Conservation (phyloP, 1,140 invertebrate genomes). For the Lepeophtheirus salmonis region DNA sequence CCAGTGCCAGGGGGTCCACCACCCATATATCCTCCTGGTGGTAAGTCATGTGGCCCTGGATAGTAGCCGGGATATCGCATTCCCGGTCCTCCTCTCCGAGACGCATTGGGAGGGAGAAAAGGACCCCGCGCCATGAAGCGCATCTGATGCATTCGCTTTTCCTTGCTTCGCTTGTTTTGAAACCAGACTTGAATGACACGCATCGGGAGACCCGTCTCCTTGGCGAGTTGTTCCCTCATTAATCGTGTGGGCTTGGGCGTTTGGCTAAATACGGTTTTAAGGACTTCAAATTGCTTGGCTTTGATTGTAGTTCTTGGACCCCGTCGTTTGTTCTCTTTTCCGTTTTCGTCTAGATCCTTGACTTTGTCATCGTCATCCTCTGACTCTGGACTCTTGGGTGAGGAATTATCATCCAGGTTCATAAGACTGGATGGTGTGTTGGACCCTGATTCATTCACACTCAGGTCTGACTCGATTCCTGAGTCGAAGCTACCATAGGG, state of each 20-base stretch:
- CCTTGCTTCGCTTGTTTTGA: slow-evolving; percentile 37
- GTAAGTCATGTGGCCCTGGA: neutral
- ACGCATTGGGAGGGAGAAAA: slow-evolving; percentile 25
- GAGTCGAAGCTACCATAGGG: slow-evolving; percentile 10
- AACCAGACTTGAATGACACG: slow-evolving; percentile 90
- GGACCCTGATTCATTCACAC: neutral
- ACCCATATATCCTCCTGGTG: neutral
- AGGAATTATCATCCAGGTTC: neutral
- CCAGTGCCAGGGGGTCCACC: neutral
- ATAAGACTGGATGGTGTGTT: neutral
- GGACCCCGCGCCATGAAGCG: slow-evolving; percentile 74
- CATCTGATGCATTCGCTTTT: slow-evolving; percentile 45
- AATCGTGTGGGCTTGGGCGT: slow-evolving; percentile 96
- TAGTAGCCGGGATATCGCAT: neutral
- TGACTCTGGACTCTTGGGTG: neutral
- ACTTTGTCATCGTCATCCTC: neutral
- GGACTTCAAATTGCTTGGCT: slow-evolving; percentile 86
- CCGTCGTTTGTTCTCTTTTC: slow-evolving; percentile 46
- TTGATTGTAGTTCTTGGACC: slow-evolving; percentile 96
- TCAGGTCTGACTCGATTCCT: slow-evolving; percentile 12
- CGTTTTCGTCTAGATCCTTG: slow-evolving; percentile 1
- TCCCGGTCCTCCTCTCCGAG: neutral
- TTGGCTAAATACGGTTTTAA: slow-evolving; percentile 89
- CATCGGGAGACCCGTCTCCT: slow-evolving; percentile 95
- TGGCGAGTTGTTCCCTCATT: slow-evolving; percentile 91